These are phyloP conservation scores for Noturus placidus DNA, from an alignment of 2,113 vertebrate species.

Conservation along the genomic window DNA sequence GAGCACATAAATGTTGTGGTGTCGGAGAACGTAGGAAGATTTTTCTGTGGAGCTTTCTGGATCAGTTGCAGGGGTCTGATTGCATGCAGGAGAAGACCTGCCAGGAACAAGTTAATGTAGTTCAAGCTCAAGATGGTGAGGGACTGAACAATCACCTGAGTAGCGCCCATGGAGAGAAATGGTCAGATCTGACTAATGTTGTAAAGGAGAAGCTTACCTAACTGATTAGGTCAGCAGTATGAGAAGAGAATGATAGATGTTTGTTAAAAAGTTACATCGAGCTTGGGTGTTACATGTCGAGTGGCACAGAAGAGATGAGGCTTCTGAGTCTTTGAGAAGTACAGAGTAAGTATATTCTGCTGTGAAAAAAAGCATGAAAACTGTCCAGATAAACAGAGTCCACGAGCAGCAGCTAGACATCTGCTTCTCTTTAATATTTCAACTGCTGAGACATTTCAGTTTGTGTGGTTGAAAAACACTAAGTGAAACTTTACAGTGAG, in stretches of 20 bases:
- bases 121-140: neutral
- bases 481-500: conserved; percentile 3
- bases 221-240: neutral
- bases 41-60: neutral
- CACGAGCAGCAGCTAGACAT: neutral
- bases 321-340: neutral
- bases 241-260: neutral
- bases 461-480: neutral
- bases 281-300: neutral
- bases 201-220: neutral
- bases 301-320: neutral
- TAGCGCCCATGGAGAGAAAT: neutral
- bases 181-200: neutral
- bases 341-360: neutral
- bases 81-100: neutral
- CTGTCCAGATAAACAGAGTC: neutral
- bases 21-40: neutral
- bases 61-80: neutral
- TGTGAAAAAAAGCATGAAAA: neutral
- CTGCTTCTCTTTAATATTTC: neutral
- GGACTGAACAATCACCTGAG: neutral
- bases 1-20: neutral
- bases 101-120: neutral
- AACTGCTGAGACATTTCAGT: conserved; percentile 1
- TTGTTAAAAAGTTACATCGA: neutral